Conservation (phyloP, 2,888 invertebrate genomes). For the Holacanthella duospinosa region DNA sequence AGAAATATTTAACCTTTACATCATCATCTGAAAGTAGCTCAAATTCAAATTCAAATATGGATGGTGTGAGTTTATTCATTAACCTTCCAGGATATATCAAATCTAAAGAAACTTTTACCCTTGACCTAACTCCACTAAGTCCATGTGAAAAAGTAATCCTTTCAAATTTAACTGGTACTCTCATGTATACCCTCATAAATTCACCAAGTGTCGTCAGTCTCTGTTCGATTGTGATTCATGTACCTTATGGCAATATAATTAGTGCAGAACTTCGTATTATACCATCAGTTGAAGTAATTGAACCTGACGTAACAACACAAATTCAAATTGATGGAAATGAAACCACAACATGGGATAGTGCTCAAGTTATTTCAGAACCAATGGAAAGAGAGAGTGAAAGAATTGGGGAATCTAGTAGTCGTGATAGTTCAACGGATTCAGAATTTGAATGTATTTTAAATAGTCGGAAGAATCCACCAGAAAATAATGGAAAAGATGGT, state of each 20-base stretch:
- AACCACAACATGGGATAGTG: not conserved
- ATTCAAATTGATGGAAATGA: not conserved
- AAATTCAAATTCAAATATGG: not conserved
- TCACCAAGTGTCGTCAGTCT: conserved; percentile 17
- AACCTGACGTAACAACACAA: not conserved
- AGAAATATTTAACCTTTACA: conserved; percentile 30
- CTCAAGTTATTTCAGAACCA: not conserved
- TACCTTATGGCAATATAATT: conserved; percentile 35
- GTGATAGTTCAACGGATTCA: too few relatives aligned
- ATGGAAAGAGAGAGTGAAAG: not conserved
- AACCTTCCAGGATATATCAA: conserved; percentile 30
- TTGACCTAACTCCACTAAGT: conserved; percentile 27
- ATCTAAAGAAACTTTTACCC: conserved; percentile 26
- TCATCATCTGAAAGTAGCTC: not conserved
- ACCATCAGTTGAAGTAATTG: not conserved
- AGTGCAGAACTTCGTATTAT: not conserved
- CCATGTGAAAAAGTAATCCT: conserved; percentile 34
- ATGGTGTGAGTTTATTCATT: not conserved
- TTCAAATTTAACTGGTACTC: conserved; percentile 25
- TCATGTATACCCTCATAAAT: conserved; percentile 28
- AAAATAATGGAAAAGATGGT: not conserved
- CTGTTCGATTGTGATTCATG: conserved; percentile 36
- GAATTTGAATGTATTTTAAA: not conserved
- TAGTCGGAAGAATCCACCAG: not conserved
- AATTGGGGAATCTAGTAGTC: not conserved